Evolutionary conservation across 2,888 invertebrate genomes (phyloP).

Genomic region (Prenolepis imparis): DNA sequence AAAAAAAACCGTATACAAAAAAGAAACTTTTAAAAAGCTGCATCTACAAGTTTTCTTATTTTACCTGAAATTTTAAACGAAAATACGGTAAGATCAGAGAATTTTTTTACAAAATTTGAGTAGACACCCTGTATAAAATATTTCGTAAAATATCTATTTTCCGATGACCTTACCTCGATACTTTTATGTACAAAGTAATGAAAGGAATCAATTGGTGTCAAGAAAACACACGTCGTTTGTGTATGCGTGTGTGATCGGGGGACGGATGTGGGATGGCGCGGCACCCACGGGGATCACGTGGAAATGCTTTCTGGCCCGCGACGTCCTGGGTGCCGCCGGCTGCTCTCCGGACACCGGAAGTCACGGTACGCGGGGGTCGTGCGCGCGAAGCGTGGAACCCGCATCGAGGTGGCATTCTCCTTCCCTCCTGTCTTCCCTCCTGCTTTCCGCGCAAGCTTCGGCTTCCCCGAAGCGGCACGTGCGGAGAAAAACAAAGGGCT

Average conservation of each 20-base stretch:
- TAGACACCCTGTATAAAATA: no score
- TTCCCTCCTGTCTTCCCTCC: background rate
- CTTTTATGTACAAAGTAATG: no score
- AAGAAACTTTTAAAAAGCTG: no score
- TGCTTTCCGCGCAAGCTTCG: background rate
- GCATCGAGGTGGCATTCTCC: slow-evolving; percentile 32
- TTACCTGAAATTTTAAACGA: no score
- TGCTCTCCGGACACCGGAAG: slow-evolving; percentile 58
- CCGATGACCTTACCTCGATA: no score
- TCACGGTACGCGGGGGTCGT: slow-evolving; percentile 58
- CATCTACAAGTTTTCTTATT: no score
- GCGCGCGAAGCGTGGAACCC: slow-evolving; percentile 63
- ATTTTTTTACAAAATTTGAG: no score
- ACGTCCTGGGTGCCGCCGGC: slow-evolving; percentile 16
- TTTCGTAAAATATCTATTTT: no score
- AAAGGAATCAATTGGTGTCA: no score
- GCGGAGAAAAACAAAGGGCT: slow-evolving; percentile 43
- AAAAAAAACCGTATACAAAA: no score
- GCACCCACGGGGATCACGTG: slow-evolving; percentile 48
- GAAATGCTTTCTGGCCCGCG: slow-evolving; percentile 37
- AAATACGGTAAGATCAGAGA: no score
- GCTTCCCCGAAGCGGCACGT: slow-evolving; percentile 58
- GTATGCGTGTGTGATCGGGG: background rate
- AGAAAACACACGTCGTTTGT: no score
- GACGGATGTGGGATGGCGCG: slow-evolving; percentile 30